A percentile compares a stretch with the other conserved stretches of the same genome.
Conservation (phyloP, 2,113 vertebrate species). For the Notarius quadriscutis region DNA sequence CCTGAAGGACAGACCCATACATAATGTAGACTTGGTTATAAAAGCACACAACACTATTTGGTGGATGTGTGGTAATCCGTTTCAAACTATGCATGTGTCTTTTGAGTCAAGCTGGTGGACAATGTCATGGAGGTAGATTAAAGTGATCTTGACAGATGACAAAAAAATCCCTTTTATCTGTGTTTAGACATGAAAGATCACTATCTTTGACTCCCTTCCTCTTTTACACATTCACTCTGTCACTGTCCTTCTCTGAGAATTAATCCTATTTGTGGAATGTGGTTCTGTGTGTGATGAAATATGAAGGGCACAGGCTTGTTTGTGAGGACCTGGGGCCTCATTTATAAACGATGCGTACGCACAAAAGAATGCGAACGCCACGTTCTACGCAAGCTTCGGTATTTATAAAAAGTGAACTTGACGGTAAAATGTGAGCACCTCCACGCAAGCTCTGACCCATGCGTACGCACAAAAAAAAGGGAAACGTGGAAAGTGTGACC, state of each 20-base stretch:
- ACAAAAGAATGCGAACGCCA: no score
- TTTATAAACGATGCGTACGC: no score
- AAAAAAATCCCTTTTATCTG: constrained; percentile 20
- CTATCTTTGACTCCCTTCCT: constrained; percentile 7
- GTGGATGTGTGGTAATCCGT: not conserved
- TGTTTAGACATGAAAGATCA: constrained; percentile 21
- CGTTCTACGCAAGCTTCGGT: no score
- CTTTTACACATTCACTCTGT: constrained; percentile 4
- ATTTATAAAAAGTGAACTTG: no score
- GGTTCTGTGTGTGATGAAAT: constrained; percentile 9
- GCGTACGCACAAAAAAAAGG: no score
- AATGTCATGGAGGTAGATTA: constrained; percentile 25
- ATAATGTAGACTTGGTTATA: not conserved
- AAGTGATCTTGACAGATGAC: constrained; percentile 32
- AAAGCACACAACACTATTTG: not conserved
- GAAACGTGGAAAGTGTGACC: no score
- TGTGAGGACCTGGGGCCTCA: not conserved
- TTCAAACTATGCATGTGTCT: not conserved
- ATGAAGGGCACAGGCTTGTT: constrained; percentile 14
- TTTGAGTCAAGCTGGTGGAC: constrained; percentile 4
- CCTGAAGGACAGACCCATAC: not conserved
- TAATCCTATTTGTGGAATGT: not conserved
- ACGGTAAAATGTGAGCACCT: no score
- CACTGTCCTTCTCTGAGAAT: not conserved
- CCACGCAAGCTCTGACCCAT: no score